A percentile compares a stretch with the other conserved stretches of the same genome.
These are phyloP conservation scores for Mastomys coucha DNA, from an alignment of 2,113 vertebrate species.

Conservation along the genomic window DNA sequence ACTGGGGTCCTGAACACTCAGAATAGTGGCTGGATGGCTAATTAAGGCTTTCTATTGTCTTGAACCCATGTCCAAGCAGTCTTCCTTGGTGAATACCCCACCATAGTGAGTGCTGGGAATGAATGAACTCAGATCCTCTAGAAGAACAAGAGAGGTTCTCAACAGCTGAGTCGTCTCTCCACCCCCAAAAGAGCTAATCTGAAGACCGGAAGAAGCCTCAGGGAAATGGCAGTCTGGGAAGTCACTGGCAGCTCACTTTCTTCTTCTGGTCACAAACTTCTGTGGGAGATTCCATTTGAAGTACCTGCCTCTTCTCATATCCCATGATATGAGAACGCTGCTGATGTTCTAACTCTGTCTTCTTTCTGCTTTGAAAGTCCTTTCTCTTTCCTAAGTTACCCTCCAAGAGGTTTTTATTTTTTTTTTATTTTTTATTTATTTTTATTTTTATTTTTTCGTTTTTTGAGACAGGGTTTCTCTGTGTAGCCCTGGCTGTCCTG, in stretches of 20 bases:
- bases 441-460: too few relatives aligned
- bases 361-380: not conserved
- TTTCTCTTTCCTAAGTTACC: not conserved
- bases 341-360: not conserved
- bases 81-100: not conserved
- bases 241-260: not conserved
- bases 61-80: not conserved
- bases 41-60: not conserved
- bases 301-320: not conserved
- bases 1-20: not conserved
- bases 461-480: too few relatives aligned
- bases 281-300: not conserved
- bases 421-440: too few relatives aligned
- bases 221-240: not conserved
- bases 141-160: not conserved
- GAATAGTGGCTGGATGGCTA: not conserved
- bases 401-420: not conserved
- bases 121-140: not conserved
- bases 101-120: not conserved
- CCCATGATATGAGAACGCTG: not conserved
- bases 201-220: fast-evolving
- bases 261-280: not conserved
- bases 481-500: too few relatives aligned
- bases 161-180: not conserved
- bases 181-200: not conserved